phyloP scores from a whole-genome alignment of 2,797 vertebrate genomes.

The Ctenochaetus hawaiiensis region DNA sequence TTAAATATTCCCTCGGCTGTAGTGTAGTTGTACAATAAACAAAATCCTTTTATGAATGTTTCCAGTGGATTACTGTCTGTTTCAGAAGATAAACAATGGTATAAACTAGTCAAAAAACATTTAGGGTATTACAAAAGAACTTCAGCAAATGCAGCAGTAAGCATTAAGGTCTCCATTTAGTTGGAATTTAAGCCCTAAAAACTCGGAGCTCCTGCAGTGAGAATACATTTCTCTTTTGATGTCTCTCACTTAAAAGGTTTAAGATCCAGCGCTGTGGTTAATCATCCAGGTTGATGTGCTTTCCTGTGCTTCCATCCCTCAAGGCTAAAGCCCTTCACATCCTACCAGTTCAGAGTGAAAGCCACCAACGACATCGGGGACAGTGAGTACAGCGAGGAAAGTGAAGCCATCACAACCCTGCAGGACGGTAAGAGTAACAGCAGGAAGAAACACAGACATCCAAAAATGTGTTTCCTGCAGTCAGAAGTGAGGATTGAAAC shows the following conservation, averaged over 20 bases:
- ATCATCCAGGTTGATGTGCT: conserved; percentile 36
- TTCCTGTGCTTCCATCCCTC: conserved; percentile 26
- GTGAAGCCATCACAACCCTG: conserved; percentile 95
- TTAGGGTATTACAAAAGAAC: neutral
- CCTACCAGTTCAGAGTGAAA: conserved; percentile 97
- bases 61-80: neutral
- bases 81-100: conserved; percentile 19
- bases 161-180: conserved; percentile 2
- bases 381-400: conserved; percentile 96
- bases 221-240: conserved; percentile 31
- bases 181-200: neutral
- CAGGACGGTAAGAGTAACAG: conserved; percentile 90
- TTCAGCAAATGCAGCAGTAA: neutral
- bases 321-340: conserved; percentile 97
- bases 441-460: neutral
- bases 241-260: conserved; percentile 30
- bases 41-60: conserved; percentile 22
- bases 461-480: neutral
- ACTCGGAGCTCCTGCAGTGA: neutral
- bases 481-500: neutral
- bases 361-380: conserved; percentile 98
- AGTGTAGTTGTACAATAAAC: conserved; percentile 13
- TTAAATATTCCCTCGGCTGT: conserved; percentile 16
- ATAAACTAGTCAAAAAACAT: neutral
- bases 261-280: conserved; percentile 21